Evolutionary conservation across 2,797 vertebrate genomes (phyloP).

Genomic region (Halcyon badia): DNA sequence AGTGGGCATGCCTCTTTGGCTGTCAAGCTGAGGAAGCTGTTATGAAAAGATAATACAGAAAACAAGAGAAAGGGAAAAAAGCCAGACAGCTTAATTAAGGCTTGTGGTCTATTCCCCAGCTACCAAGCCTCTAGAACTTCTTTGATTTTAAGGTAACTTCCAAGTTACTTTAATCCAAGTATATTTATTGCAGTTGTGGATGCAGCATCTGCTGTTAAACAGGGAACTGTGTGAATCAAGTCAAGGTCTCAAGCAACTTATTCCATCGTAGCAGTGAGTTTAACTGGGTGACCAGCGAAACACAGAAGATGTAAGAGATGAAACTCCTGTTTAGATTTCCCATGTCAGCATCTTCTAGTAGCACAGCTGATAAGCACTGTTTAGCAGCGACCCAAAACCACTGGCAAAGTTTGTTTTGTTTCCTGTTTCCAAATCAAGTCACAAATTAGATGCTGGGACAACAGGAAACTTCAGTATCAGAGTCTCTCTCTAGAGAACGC

Average conservation of each 20-base stretch:
- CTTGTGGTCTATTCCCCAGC: neutral
- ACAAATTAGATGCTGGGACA: slow-evolving; percentile 31
- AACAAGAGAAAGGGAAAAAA: neutral
- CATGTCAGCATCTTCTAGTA: neutral
- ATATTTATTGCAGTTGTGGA: neutral
- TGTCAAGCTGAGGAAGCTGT: neutral
- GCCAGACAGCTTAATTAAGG: neutral
- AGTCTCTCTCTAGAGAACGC: neutral
- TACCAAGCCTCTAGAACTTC: neutral
- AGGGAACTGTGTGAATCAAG: neutral
- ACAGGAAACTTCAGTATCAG: neutral
- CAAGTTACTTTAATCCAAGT: neutral
- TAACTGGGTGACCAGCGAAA: neutral
- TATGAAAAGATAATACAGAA: slow-evolving; percentile 11
- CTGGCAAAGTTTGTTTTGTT: neutral
- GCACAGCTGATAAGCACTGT: neutral
- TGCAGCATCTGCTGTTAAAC: neutral
- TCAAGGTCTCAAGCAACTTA: neutral
- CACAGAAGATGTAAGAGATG: neutral
- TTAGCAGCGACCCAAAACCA: neutral
- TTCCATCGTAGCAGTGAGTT: neutral
- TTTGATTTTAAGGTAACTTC: neutral
- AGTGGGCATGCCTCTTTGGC: neutral
- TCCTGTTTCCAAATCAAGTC: slow-evolving; percentile 52
- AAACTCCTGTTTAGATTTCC: neutral